These are phyloP conservation scores for Kuschelorhynchus macadamiae DNA, from an alignment of 2,888 invertebrate species.

Conservation along the genomic window DNA sequence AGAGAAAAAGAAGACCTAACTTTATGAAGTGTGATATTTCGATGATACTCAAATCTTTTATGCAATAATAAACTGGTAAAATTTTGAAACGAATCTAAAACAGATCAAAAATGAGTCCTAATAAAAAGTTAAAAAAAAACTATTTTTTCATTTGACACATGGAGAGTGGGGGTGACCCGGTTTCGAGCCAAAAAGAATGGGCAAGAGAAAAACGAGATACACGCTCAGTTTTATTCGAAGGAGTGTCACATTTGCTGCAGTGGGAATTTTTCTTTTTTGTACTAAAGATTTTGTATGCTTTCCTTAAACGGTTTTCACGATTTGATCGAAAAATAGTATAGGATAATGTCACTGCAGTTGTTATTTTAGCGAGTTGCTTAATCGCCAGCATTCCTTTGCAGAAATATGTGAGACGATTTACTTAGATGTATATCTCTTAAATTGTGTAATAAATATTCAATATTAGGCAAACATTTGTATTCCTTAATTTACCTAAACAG, in stretches of 20 bases:
- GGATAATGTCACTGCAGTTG: conserved; percentile 16
- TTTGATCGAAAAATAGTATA: conserved; percentile 18
- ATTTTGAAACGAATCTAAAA: too few relatives aligned
- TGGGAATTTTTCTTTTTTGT: conserved; percentile 24
- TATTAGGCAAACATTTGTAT: too few relatives aligned
- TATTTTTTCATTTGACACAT: too few relatives aligned
- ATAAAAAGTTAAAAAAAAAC: too few relatives aligned
- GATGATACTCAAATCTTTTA: too few relatives aligned
- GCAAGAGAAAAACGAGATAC: conserved; percentile 36
- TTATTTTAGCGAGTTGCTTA: not conserved
- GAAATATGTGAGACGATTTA: conserved; percentile 1
- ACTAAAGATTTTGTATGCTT: conserved; percentile 38
- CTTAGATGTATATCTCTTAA: too few relatives aligned
- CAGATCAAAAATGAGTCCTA: too few relatives aligned
- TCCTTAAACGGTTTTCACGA: conserved; percentile 23
- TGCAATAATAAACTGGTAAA: too few relatives aligned
- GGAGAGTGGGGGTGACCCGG: conserved; percentile 38
- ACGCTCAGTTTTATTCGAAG: conserved; percentile 37
- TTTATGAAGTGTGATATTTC: too few relatives aligned
- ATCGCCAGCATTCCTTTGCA: not conserved
- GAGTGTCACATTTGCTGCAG: conserved; percentile 36
- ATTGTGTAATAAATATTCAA: too few relatives aligned
- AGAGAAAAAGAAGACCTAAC: too few relatives aligned
- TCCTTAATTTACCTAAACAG: too few relatives aligned
- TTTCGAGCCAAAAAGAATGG: conserved; percentile 36